A percentile compares a stretch with the other conserved stretches of the same genome.
phyloP scores from a whole-genome alignment of 2,888 invertebrate genomes.

The Andrena bicolor region DNA sequence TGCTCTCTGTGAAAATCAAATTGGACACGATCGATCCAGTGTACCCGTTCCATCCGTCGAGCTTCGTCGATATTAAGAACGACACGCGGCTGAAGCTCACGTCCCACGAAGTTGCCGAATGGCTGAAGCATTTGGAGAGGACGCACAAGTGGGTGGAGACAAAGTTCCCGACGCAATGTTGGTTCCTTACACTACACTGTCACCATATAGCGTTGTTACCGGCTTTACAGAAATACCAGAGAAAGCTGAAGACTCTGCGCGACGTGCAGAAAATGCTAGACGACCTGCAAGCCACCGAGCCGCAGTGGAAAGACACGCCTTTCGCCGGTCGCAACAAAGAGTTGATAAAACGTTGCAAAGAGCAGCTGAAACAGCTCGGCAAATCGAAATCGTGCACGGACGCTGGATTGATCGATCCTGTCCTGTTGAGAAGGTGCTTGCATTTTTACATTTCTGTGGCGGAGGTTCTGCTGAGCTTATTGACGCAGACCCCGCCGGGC shows the following conservation, averaged over 20 bases:
- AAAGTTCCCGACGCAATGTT: slow-evolving; percentile 98
- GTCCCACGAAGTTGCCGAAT: slow-evolving; percentile 92
- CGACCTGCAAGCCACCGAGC: slow-evolving; percentile 92
- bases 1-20: slow-evolving; percentile 95
- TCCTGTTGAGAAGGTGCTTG: slow-evolving; percentile 92
- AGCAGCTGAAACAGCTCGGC: slow-evolving; percentile 90
- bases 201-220: slow-evolving; percentile 97
- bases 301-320: slow-evolving; percentile 92
- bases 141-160: slow-evolving; percentile 90
- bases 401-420: slow-evolving; percentile 94
- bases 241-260: slow-evolving; percentile 91
- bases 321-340: slow-evolving; percentile 93
- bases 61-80: slow-evolving; percentile 90
- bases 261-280: slow-evolving; percentile 95
- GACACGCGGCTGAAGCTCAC: slow-evolving; percentile 94
- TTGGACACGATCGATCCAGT: slow-evolving; percentile 95
- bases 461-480: slow-evolving; percentile 90
- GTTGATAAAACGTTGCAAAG: slow-evolving; percentile 94
- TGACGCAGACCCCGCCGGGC: slow-evolving; percentile 87
- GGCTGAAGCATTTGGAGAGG: slow-evolving; percentile 89
- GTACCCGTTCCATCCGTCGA: slow-evolving; percentile 94
- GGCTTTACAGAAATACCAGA: slow-evolving; percentile 93
- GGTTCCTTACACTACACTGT: slow-evolving; percentile 97
- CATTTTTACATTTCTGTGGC: slow-evolving; percentile 95
- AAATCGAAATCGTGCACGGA: slow-evolving; percentile 97